Base-by-base conservation (phyloP, 2,888 invertebrate species). In the Drosophila mimetica region DNA sequence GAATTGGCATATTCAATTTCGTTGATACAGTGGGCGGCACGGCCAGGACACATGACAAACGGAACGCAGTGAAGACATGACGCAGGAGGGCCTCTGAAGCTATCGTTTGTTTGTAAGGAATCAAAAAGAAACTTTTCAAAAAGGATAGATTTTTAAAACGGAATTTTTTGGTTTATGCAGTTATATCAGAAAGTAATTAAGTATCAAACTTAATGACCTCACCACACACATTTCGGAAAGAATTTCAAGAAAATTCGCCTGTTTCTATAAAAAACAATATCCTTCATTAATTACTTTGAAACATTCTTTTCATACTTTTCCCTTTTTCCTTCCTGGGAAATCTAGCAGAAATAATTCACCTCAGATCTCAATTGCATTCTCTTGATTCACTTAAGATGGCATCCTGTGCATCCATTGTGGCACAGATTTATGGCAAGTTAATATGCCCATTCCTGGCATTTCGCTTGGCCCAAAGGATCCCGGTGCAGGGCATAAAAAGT, bases 341-440 rank as follows among this genome's bases (percentile, higher is more conserved):
- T 44, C 4, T 11, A 2, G 11, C 36, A 22, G 8, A 25, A 9
- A 61, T 65, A 65, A 64, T 66, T 64, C 64, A 66, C 52, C 39
- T 51, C 30, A 39, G 55, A 78, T 71, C 54, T 61, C 48, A 81
- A 71, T 71, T 71, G 81, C 81, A 80, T 63, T 9, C 57, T 28
- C 50, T 58, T 65, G 51, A 77, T 65, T 78, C 78, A 74, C 75
- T 81, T 69, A 51, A 71, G 46, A 75, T 52, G 55, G 65, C 60
- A 73, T 67, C 48, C 37, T 28, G 34, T 34, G 57, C 52, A 55
- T 57, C 50, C 59, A 54, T 63, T 52, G 48, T 60, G 74, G 74
- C 71, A 44, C 84, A 76, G 86, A 86, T 86, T 80, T 80, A 80
- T 81, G 37, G 85, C 82, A 84, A 87, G 75, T 81, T 81, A 87